Conservation (phyloP, 2,113 vertebrate species). For the Pelecanus crispus region DNA sequence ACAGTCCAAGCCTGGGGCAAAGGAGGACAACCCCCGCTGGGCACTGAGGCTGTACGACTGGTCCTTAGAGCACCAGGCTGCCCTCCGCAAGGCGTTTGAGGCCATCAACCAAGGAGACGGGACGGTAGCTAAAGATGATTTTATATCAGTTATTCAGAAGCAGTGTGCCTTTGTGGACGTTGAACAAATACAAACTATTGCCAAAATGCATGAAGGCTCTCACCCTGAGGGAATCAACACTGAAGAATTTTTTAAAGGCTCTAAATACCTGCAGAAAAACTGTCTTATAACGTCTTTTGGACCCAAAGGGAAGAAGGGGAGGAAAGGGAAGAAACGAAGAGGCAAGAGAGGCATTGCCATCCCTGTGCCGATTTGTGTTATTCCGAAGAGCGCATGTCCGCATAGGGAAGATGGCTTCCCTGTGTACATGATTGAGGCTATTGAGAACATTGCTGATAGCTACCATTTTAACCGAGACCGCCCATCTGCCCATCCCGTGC, state of each 20-base stretch:
- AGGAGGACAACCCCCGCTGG: slow-evolving; percentile 73
- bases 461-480: slow-evolving; percentile 67
- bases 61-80: slow-evolving; percentile 77
- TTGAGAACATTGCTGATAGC: slow-evolving; percentile 65
- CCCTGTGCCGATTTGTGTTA: slow-evolving; percentile 81
- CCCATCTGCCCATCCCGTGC: slow-evolving; percentile 79
- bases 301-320: slow-evolving; percentile 72
- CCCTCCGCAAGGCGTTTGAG: slow-evolving; percentile 67
- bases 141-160: slow-evolving; percentile 71
- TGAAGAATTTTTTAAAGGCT: slow-evolving; percentile 86
- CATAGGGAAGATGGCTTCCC: slow-evolving; percentile 79
- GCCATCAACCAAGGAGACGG: slow-evolving; percentile 49
- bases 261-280: slow-evolving; percentile 80
- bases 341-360: slow-evolving; percentile 61
- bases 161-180: slow-evolving; percentile 56
- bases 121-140: slow-evolving; percentile 64
- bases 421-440: slow-evolving; percentile 81
- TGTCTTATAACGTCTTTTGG: slow-evolving; percentile 77
- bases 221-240: slow-evolving; percentile 64
- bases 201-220: slow-evolving; percentile 68
- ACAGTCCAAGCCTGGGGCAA: slow-evolving; percentile 27
- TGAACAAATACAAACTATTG: slow-evolving; percentile 63
- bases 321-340: slow-evolving; percentile 66
- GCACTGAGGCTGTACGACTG: slow-evolving; percentile 86
- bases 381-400: slow-evolving; percentile 51